Evolutionary conservation across 2,888 invertebrate genomes (phyloP).

Genomic region (Rhagonycha fulva): DNA sequence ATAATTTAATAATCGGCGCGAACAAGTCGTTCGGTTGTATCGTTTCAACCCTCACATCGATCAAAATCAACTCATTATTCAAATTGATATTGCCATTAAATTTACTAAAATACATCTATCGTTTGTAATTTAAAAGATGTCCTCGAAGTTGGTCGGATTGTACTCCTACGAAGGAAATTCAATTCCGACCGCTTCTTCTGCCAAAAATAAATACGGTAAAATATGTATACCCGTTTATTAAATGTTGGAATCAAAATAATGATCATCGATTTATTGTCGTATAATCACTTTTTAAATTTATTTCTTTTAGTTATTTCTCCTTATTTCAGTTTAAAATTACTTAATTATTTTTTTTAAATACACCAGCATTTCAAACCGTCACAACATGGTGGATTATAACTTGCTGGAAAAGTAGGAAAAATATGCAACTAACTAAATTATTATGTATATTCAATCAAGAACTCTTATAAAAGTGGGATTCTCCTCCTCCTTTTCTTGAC

Average conservation of each 20-base stretch:
- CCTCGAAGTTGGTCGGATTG: background rate
- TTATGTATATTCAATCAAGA: no score
- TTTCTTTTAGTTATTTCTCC: background rate
- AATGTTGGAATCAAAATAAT: constrained; percentile 18
- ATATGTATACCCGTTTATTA: constrained; percentile 21
- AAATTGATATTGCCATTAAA: constrained; percentile 40
- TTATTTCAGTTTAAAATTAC: background rate
- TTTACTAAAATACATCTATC: constrained; percentile 30
- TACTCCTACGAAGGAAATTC: background rate
- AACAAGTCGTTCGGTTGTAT: constrained; percentile 32
- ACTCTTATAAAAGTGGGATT: no score
- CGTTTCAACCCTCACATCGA: constrained; percentile 31
- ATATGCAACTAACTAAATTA: no score
- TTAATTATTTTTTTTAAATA: no score
- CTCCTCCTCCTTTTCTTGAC: no score
- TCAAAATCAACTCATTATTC: constrained; percentile 38
- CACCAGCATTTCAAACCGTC: no score
- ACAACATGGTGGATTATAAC: background rate
- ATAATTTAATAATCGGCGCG: constrained; percentile 34
- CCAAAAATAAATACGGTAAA: constrained; percentile 17
- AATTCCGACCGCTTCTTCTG: constrained; percentile 5
- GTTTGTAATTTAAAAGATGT: constrained; percentile 7
- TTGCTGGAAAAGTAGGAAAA: no score
- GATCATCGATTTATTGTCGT: constrained; percentile 12
- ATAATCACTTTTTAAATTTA: background rate